Evolutionary conservation across 2,888 invertebrate species (phyloP).

Genomic region (Galeopsomyia nigrocyanea): DNA sequence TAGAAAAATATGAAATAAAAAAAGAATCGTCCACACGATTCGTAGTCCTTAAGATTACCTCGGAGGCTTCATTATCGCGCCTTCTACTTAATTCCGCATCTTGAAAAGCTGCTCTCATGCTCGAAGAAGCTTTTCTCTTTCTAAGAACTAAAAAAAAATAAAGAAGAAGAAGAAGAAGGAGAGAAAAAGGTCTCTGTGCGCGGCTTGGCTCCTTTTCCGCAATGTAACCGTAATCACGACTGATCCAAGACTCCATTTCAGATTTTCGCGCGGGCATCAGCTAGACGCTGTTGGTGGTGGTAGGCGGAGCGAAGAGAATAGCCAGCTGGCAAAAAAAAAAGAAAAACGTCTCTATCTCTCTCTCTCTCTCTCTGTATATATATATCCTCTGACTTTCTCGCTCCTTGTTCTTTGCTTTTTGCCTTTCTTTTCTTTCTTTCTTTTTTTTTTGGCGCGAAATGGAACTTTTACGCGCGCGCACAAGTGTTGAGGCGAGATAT

Average conservation of each 20-base stretch:
- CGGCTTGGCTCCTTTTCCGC: slow-evolving; percentile 11
- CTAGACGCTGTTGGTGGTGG: neutral
- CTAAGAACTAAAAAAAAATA: slow-evolving; percentile 49
- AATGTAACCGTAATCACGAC: slow-evolving; percentile 48
- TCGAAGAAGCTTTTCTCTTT: neutral
- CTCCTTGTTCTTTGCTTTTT: too few species aligned
- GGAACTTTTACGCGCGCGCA: slow-evolving; percentile 6
- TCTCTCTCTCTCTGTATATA: neutral
- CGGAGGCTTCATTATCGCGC: slow-evolving; percentile 11
- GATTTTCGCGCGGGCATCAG: neutral
- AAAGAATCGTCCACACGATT: slow-evolving; percentile 48
- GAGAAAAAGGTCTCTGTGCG: neutral
- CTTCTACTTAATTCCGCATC: slow-evolving; percentile 35
- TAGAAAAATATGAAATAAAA: slow-evolving; percentile 56
- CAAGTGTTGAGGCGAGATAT: slow-evolving; percentile 43
- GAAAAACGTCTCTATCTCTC: neutral
- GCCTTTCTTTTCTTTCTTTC: too few species aligned
- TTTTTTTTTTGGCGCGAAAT: too few species aligned
- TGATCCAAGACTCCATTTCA: slow-evolving; percentile 50
- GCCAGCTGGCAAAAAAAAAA: too few species aligned
- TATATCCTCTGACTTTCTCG: too few species aligned
- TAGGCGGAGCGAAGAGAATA: slow-evolving; percentile 3
- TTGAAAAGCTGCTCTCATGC: slow-evolving; percentile 31
- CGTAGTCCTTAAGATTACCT: slow-evolving; percentile 57
- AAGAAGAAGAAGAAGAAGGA: slow-evolving; percentile 23